Base-by-base conservation (phyloP, 2,888 invertebrate species). In the Hyles lineata region DNA sequence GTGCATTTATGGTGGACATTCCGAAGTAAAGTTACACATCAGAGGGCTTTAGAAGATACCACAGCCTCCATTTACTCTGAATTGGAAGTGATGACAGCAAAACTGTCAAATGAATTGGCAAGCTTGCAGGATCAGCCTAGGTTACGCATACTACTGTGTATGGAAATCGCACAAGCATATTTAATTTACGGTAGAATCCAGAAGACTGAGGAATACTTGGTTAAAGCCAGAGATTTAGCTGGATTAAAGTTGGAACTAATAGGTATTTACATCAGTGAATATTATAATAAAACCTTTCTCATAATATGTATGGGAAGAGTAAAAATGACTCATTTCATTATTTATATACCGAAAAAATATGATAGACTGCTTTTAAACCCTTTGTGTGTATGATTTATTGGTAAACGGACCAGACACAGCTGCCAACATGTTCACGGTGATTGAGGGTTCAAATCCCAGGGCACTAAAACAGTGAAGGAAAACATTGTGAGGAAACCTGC, bases 41-140 rank as follows among this genome's bases (percentile, higher is more conserved):
- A 98, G 86, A 95, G 95, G 79, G 90, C 97, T 52, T 86, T 98
- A 19, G 97, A 98, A 80, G 98, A 98, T 80, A 93, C 96, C 75
- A 97, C 97, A 60, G 96, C 96, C 4, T 90, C 95, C n/a, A 83
- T 98, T 1, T 96, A 96, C 74, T 92, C 95, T 19, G 94, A 96
- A 74, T 89, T 96, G 15, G 96, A 96, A 77, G 80, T 91, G 8
- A 83, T 95, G 21, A 92, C 95, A 58, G 90, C 91, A 0, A 90
- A 92, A 76, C 79, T 95, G 7, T 85, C 87, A 72, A 95, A 90
- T 82, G 94, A 88, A 79, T 89, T 87, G 80, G 89, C 87, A 75
- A 81, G 75, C 84, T 77, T 89, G 83, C 83, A 84, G 75, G 79
- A 80, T 70, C 83, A 83, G 80, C 86, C 88, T 0, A 82, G 93